Evolutionary conservation across 1,140 invertebrate species (phyloP).

Genomic region (Micrasema minimum): DNA sequence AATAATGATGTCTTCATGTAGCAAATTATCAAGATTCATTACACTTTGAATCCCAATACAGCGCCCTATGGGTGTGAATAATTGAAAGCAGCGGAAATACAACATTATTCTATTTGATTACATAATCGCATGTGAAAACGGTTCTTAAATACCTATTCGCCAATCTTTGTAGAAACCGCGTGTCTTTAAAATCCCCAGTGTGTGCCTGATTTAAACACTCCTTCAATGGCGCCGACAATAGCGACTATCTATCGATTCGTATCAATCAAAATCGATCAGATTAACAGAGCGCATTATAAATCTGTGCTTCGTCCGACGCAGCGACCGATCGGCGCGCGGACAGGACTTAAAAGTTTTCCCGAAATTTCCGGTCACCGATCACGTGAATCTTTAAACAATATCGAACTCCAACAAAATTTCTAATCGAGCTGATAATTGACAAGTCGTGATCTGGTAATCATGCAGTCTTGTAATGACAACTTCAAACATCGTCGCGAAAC

Average conservation of each 20-base stretch:
- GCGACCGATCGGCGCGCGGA: not conserved
- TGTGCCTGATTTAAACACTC: not conserved
- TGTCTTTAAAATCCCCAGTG: not conserved
- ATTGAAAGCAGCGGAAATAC: too few species aligned
- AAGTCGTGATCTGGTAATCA: conserved; percentile 20
- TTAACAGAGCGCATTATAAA: conserved; percentile 8
- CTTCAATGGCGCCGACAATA: not conserved
- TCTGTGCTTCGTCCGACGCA: not conserved
- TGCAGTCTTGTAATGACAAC: not conserved
- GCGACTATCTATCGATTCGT: conserved; percentile 1
- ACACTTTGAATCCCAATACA: too few species aligned
- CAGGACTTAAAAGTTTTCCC: too few species aligned
- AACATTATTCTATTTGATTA: too few species aligned
- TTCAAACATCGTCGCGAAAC: conserved; percentile 9
- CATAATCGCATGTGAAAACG: too few species aligned
- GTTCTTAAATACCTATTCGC: not conserved
- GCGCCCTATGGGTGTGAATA: too few species aligned
- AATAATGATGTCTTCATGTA: too few species aligned
- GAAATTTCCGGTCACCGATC: too few species aligned
- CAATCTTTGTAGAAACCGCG: conserved; percentile 9
- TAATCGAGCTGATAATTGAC: too few species aligned
- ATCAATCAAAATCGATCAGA: conserved; percentile 24
- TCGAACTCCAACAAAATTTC: too few species aligned
- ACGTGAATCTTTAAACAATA: too few species aligned
- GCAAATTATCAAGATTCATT: too few species aligned